Percentiles rank a stretch among this genome's conserved stretches.
Conservation (phyloP, 2,888 invertebrate species). For the Netelia virgata region DNA sequence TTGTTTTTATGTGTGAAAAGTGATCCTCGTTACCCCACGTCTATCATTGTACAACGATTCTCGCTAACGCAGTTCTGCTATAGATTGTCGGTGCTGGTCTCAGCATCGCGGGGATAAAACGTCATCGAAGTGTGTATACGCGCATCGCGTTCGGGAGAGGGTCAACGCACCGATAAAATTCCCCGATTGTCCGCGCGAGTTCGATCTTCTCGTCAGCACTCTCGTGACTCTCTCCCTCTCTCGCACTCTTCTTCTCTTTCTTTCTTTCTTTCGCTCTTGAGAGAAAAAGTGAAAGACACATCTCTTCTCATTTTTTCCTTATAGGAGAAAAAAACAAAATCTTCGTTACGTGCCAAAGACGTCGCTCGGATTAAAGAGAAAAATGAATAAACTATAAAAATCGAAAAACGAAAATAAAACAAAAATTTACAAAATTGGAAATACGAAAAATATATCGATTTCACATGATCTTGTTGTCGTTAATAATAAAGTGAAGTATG, state of each 20-base stretch:
- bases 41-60: not conserved
- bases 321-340: too few species aligned
- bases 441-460: too few species aligned
- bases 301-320: too few species aligned
- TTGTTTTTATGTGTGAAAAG: not conserved
- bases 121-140: conserved; percentile 64
- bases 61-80: not conserved
- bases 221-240: not conserved
- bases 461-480: too few species aligned
- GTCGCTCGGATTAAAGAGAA: too few species aligned
- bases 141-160: conserved; percentile 56
- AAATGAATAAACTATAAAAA: not conserved
- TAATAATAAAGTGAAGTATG: too few species aligned
- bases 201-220: conserved; percentile 56
- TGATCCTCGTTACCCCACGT: not conserved
- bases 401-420: too few species aligned
- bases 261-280: conserved; percentile 2
- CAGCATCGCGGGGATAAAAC: conserved; percentile 64
- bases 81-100: conserved; percentile 25
- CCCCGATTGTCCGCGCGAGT: conserved; percentile 73
- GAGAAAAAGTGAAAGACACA: conserved; percentile 7
- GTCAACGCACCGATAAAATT: conserved; percentile 79
- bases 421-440: too few species aligned
- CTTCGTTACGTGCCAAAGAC: too few species aligned
- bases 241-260: conserved; percentile 11